Evolutionary conservation across 2,888 invertebrate genomes (phyloP), one percentile per base, ranked within the genome.

Genomic region (Dugesia japonica): DNA sequence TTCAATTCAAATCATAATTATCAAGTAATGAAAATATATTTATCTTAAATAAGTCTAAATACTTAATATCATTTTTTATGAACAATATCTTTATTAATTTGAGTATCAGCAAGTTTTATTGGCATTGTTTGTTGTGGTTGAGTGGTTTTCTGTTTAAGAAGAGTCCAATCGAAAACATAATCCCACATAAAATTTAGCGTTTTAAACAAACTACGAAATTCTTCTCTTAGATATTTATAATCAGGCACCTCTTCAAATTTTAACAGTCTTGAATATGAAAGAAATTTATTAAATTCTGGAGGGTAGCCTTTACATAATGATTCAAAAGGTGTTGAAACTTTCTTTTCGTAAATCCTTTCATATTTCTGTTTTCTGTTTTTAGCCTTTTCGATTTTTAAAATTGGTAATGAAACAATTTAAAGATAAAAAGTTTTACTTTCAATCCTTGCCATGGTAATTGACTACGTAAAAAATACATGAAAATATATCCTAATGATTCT

Each of bases 131-230:
- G 56, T 56, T 56, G 56, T 13, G 56, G 42, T 20, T 75, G 75
- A 23, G 75, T 71, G 23, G 76, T 71, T 28, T 78, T 77, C 28
- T 78, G 78, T n/a, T 78, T 78, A 85, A 97, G 88, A 90, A 95
- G 91, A 82, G 95, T 98, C 97, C 98, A 98, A 87, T 98, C 98
- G 87, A 97, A 98, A 82, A 92, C 92, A 87, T 94, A 95, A 87
- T 97, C 95, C 87, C 94, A 95, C 87, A 94, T 93, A 86, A 95
- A 94, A 88, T 95, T 95, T 84, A 97, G 89, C 81, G 97, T 98
- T 86, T 97, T 92, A 89, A 78, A 78, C 27, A 78, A 76, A 42
- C 23, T 28, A 17, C 78, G 56, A 71, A 78, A 78, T 71, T 76
- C 71, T 26, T 79, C 73, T 27, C 78, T 56, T n/a, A 78, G 42